Evolutionary conservation across 2,888 invertebrate species (phyloP).

Genomic region (Drosophila testacea): DNA sequence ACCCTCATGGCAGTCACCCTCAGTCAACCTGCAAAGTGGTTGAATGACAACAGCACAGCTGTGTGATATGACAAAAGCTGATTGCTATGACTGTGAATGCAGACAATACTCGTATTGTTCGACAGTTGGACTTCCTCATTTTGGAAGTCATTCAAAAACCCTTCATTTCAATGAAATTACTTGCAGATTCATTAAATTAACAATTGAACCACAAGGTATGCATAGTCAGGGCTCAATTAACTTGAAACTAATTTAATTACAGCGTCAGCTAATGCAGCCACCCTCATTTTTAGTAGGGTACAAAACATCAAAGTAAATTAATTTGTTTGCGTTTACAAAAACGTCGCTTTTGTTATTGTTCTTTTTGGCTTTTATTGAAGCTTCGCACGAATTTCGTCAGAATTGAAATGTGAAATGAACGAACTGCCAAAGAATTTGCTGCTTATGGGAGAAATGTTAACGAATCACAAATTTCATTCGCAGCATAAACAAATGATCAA

Average conservation of each 20-base stretch:
- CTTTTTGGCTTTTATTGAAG: constrained; percentile 51
- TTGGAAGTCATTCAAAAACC: constrained; percentile 7
- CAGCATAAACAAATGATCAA: constrained; percentile 64
- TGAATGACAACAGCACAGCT: constrained; percentile 10
- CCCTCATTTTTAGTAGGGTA: constrained; percentile 4
- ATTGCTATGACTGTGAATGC: constrained; percentile 33
- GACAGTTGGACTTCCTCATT: constrained; percentile 14
- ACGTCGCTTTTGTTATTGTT: constrained; percentile 38
- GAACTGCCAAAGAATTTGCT: constrained; percentile 67
- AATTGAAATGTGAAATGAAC: constrained; percentile 52
- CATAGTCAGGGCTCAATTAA: constrained; percentile 19
- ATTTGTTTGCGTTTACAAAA: constrained; percentile 56
- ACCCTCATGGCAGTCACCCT: constrained; percentile 34
- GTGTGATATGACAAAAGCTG: constrained; percentile 39
- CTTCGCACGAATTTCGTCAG: constrained; percentile 73
- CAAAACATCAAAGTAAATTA: constrained; percentile 50
- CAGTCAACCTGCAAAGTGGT: constrained; percentile 20
- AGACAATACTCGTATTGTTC: neutral
- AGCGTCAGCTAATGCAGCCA: constrained; percentile 29
- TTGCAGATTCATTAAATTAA: neutral
- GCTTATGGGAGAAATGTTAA: constrained; percentile 55
- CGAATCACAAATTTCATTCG: constrained; percentile 53
- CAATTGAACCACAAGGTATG: constrained; percentile 5
- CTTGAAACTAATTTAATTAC: constrained; percentile 31
- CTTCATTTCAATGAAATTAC: constrained; percentile 17